Evolutionary conservation across 2,797 vertebrate genomes (phyloP), one percentile per base, ranked within the genome.

Genomic region (Poecilia wingei): DNA sequence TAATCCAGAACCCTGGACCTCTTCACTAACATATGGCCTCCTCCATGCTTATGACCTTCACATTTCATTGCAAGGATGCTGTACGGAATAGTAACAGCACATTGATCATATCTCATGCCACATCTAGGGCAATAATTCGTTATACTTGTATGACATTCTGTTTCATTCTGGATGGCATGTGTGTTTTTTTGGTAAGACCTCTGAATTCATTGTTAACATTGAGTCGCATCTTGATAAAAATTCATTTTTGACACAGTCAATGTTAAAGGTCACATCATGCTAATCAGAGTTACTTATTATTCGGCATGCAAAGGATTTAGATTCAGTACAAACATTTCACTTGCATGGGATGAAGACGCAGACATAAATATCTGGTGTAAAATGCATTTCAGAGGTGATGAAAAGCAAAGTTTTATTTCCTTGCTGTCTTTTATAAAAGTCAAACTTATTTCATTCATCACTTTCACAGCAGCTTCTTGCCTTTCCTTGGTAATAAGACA

Each of bases 401-500:
- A 90, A 81, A 90, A 87, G 86, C 85, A 66, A 79, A 31, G 49
- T 86, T 88, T 16, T 84, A 92, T 91, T 92, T 90, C 89, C 92
- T 53, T 22, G 70, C 31, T 18, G 20, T 84, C 81, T 80, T 87
- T 78, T 72, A 73, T 89, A 69, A 93, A 87, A 92, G 92, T 93
- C 91, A 85, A 73, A 75, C 79, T 93, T 88, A 82, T 92, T 91
- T 92, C 76, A 84, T 84, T 83, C 79, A 87, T 93, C 69, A 12
- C 80, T 47, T 86, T 91, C 89, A 87, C 84, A 88, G 92, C 93
- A 94, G 90, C 88, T 94, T 91, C 83, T 91, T 14, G 3, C 68
- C 75, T 84, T 82, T 92, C 83, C 85, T 90, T 79, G 74, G 83
- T 86, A 81, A 72, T 78, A 71, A 88, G 83, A 80, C 41, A 43